Percentiles rank a stretch among this genome's conserved stretches.
phyloP scores from a whole-genome alignment of 2,113 vertebrate species.

The Rhea americana region DNA sequence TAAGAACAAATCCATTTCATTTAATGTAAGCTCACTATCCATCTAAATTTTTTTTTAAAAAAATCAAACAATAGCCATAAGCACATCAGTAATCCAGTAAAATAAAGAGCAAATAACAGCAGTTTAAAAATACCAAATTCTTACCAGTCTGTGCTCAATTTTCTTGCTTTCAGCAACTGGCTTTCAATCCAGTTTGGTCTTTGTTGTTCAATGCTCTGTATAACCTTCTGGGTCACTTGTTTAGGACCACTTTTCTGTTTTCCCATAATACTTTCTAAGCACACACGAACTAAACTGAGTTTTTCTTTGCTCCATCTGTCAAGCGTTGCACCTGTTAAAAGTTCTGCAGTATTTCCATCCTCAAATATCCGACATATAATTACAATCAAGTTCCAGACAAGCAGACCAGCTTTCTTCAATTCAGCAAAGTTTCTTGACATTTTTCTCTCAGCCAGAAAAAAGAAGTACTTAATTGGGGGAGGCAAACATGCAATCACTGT shows the following conservation, averaged over 20 bases:
- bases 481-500: constrained; percentile 89
- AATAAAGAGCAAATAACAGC: background rate
- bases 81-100: background rate
- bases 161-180: constrained; percentile 88
- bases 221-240: constrained; percentile 84
- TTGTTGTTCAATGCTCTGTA: constrained; percentile 86
- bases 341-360: constrained; percentile 84
- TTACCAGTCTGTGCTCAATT: constrained; percentile 88
- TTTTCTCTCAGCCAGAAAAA: constrained; percentile 88
- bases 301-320: constrained; percentile 86
- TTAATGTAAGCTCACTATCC: background rate
- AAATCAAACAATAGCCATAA: background rate
- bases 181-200: constrained; percentile 89
- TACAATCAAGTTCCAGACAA: constrained; percentile 88
- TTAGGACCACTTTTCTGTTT: constrained; percentile 83
- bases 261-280: constrained; percentile 85
- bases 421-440: constrained; percentile 86
- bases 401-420: constrained; percentile 86
- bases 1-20: background rate
- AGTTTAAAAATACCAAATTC: background rate
- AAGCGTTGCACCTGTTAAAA: constrained; percentile 82
- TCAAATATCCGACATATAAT: constrained; percentile 89
- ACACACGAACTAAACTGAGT: constrained; percentile 85
- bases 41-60: background rate
- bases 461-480: constrained; percentile 90